phyloP scores from a whole-genome alignment of 2,888 invertebrate species.

The Lasioglossum vierecki region DNA sequence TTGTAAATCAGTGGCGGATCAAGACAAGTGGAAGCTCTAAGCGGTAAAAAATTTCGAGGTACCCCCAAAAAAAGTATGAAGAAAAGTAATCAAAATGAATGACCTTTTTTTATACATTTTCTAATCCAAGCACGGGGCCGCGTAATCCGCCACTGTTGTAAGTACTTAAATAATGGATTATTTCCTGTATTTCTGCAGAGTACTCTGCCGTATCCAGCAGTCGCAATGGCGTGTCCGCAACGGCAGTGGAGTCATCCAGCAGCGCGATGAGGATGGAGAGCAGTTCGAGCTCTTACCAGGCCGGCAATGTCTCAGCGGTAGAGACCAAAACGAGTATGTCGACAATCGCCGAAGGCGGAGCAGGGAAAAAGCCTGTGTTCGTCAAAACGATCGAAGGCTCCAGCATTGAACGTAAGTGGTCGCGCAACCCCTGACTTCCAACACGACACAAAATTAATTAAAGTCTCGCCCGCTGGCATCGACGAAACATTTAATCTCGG shows the following conservation, averaged over 20 bases:
- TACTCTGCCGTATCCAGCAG: constrained; percentile 82
- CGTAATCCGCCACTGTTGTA: too few relatives aligned
- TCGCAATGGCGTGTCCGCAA: constrained; percentile 78
- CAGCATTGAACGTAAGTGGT: constrained; percentile 91
- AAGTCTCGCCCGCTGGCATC: background rate
- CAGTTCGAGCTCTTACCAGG: constrained; percentile 71
- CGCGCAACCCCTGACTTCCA: background rate
- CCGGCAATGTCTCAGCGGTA: constrained; percentile 35
- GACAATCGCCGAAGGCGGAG: constrained; percentile 75
- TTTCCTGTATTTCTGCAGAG: constrained; percentile 69
- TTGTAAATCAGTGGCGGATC: too few relatives aligned
- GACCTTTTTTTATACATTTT: too few relatives aligned
- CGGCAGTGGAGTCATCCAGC: constrained; percentile 74
- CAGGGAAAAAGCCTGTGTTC: constrained; percentile 90
- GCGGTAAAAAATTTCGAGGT: too few relatives aligned
- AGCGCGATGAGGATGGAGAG: constrained; percentile 72
- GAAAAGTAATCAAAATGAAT: too few relatives aligned
- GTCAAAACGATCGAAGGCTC: constrained; percentile 90
- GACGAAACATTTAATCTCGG: background rate
- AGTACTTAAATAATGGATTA: background rate
- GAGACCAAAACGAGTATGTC: constrained; percentile 66
- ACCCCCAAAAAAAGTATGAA: too few relatives aligned
- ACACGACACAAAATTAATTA: background rate
- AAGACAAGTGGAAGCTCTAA: too few relatives aligned
- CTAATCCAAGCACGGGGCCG: too few relatives aligned